Conservation (phyloP, 2,797 vertebrate species). For the Stomatorhinus walkeri region DNA sequence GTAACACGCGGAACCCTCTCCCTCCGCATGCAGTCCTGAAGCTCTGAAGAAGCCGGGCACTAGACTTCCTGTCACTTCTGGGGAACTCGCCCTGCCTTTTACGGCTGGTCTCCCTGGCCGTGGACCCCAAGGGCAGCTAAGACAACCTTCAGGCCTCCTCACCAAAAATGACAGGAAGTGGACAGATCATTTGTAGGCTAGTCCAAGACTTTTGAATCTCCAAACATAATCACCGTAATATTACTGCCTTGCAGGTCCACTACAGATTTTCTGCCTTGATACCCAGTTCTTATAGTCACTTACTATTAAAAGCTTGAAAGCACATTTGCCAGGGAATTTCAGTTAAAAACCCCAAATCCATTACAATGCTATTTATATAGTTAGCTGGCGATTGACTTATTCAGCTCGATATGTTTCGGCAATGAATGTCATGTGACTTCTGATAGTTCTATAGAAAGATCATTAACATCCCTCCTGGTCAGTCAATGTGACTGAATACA, state of each 20-base stretch:
- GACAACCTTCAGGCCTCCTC: not conserved
- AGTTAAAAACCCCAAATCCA: not conserved
- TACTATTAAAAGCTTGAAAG: not conserved
- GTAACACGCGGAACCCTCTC: not conserved
- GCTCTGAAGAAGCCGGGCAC: not conserved
- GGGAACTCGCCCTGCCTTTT: not conserved
- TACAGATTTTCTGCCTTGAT: not conserved
- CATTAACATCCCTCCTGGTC: not conserved
- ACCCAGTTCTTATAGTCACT: not conserved
- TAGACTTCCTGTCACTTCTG: not conserved
- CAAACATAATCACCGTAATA: not conserved
- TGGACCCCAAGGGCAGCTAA: not conserved
- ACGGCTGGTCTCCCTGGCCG: not conserved
- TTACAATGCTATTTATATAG: not conserved
- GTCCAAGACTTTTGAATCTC: not conserved
- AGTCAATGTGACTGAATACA: not conserved
- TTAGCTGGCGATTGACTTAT: not conserved
- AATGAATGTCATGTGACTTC: not conserved
- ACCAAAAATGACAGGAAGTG: not conserved
- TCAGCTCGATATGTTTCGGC: not conserved
- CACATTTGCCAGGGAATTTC: not conserved
- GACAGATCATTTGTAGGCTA: not conserved
- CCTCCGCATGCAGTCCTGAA: not conserved
- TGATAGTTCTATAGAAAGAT: not conserved
- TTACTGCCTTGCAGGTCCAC: not conserved